A percentile compares a stretch with the other conserved stretches of the same genome.
Evolutionary conservation across 2,113 vertebrate species (phyloP).

Genomic region (Cebidichthys violaceus): DNA sequence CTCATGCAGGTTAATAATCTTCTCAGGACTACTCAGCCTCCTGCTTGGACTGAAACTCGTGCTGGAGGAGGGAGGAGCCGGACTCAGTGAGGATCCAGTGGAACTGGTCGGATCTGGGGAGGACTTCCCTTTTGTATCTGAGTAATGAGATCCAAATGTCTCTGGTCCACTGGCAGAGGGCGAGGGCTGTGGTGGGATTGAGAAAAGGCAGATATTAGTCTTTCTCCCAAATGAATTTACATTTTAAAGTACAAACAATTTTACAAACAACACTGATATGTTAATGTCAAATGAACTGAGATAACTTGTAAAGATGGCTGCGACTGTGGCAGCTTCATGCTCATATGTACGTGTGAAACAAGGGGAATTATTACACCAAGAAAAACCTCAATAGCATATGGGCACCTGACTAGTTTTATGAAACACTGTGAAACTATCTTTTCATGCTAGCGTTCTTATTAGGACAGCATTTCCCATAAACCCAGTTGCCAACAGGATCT

Average conservation of each 20-base stretch:
- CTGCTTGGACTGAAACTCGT: neutral
- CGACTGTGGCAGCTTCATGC: neutral
- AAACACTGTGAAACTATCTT: neutral
- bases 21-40: slow-evolving; percentile 73
- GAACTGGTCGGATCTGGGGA: slow-evolving; percentile 23
- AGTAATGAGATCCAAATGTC: neutral
- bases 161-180: slow-evolving; percentile 35
- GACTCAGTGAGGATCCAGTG: neutral
- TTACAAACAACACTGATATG: neutral
- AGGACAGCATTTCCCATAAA: neutral
- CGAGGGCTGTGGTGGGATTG: slow-evolving; percentile 47
- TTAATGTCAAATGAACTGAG: neutral
- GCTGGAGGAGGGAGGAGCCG: neutral
- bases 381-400: neutral
- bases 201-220: neutral
- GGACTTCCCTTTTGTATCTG: slow-evolving; percentile 12
- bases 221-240: neutral
- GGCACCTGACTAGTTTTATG: neutral
- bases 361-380: neutral
- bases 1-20: slow-evolving; percentile 75
- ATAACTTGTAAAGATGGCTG: neutral
- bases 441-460: neutral
- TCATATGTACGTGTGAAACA: neutral
- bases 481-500: neutral
- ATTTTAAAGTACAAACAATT: neutral